Evolutionary conservation across 2,888 invertebrate genomes (phyloP).

Genomic region (Parnassius orleans): DNA sequence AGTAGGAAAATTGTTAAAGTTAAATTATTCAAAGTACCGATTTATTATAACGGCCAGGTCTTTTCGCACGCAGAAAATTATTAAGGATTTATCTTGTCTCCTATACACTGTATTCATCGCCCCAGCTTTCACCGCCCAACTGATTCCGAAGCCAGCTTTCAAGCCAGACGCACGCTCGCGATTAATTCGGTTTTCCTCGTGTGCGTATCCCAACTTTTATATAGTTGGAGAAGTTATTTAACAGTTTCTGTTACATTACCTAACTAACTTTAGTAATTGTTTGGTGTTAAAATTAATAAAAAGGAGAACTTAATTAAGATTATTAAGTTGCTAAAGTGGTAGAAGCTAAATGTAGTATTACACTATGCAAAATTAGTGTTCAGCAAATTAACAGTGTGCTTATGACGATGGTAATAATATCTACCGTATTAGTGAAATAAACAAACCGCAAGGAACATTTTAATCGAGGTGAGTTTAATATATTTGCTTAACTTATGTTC

Average conservation of each 20-base stretch:
- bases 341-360: too few relatives aligned
- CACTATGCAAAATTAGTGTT: too few relatives aligned
- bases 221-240: conserved; percentile 8
- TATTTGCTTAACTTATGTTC: too few relatives aligned
- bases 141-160: conserved; percentile 43
- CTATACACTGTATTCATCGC: conserved; percentile 2
- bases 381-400: too few relatives aligned
- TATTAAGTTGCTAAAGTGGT: too few relatives aligned
- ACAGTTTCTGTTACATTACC: neutral
- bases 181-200: conserved; percentile 13
- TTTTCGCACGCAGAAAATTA: conserved; percentile 8
- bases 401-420: too few relatives aligned
- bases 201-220: conserved; percentile 12
- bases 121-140: conserved; percentile 43
- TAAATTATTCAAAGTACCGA: neutral
- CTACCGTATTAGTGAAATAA: too few relatives aligned
- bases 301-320: neutral
- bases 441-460: too few relatives aligned
- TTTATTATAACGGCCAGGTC: conserved; percentile 1
- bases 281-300: neutral
- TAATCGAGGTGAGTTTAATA: too few relatives aligned
- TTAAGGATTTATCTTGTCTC: neutral
- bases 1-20: too few relatives aligned
- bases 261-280: neutral
- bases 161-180: conserved; percentile 42